Evolutionary conservation across 2,888 invertebrate species (phyloP).

Genomic region (Rosalia funebris): DNA sequence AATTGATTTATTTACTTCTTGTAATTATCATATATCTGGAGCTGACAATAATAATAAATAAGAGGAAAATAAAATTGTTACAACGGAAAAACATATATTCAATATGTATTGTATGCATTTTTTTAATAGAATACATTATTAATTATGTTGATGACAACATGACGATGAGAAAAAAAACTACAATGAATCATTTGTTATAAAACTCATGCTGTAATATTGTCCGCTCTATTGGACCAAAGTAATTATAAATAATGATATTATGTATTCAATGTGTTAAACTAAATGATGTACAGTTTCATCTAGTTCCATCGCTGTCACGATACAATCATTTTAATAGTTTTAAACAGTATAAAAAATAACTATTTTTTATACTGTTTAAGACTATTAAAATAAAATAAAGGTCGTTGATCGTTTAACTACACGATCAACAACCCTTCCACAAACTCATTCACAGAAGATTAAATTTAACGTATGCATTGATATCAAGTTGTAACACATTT

Average conservation of each 20-base stretch:
- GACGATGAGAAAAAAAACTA: too few relatives aligned
- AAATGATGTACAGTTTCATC: neutral
- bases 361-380: neutral
- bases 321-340: neutral
- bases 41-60: too few relatives aligned
- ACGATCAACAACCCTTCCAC: neutral
- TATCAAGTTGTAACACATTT: neutral
- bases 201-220: too few relatives aligned
- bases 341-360: neutral
- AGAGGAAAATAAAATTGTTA: too few relatives aligned
- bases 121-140: too few relatives aligned
- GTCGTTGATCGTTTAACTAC: too few relatives aligned
- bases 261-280: neutral
- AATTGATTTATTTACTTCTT: too few relatives aligned
- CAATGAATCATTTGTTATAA: too few relatives aligned
- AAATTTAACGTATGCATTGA: neutral
- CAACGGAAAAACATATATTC: too few relatives aligned
- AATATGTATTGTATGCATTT: too few relatives aligned
- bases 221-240: neutral
- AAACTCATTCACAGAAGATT: neutral
- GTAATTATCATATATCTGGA: too few relatives aligned
- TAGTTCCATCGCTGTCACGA: neutral
- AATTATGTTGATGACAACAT: too few relatives aligned
- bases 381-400: neutral
- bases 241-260: slow-evolving; percentile 2